Percentiles rank a stretch among this genome's conserved stretches.
Evolutionary conservation across 2,888 invertebrate genomes (phyloP).

Genomic region (Pammene aurita): DNA sequence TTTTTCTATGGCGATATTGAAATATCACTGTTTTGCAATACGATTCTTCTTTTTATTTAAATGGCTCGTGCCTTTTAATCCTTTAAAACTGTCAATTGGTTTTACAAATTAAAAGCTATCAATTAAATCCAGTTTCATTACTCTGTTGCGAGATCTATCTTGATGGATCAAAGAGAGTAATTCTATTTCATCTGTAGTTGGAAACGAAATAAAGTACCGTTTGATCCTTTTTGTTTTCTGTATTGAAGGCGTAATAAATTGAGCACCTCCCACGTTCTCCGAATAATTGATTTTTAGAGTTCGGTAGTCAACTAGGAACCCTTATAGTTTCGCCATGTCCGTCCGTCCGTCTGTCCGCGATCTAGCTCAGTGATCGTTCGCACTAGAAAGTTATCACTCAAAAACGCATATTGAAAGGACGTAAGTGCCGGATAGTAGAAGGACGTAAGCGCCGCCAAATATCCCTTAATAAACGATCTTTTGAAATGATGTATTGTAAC

Average conservation of each 20-base stretch:
- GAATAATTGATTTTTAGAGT: too few relatives aligned
- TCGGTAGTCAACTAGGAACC: too few relatives aligned
- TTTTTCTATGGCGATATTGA: not conserved
- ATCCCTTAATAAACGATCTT: too few relatives aligned
- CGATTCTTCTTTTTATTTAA: not conserved
- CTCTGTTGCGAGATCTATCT: not conserved
- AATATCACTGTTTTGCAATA: not conserved
- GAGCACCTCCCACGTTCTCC: too few relatives aligned
- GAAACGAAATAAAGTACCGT: not conserved
- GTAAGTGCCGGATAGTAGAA: too few relatives aligned
- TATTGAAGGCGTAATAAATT: not conserved
- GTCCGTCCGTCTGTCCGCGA: too few relatives aligned
- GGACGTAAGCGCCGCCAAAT: too few relatives aligned
- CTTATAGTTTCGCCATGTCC: too few relatives aligned
- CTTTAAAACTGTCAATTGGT: slow-evolving; percentile 6
- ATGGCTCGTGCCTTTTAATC: slow-evolving; percentile 8
- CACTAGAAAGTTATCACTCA: too few relatives aligned
- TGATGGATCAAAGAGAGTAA: not conserved
- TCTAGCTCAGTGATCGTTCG: too few relatives aligned
- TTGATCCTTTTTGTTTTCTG: not conserved
- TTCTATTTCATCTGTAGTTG: not conserved
- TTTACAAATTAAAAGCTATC: not conserved
- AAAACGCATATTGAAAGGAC: too few relatives aligned
- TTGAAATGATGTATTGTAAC: too few relatives aligned
- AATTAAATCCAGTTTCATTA: not conserved